These are phyloP conservation scores for Drosophila bunnanda DNA, from an alignment of 2,888 invertebrate species.

Conservation along the genomic window DNA sequence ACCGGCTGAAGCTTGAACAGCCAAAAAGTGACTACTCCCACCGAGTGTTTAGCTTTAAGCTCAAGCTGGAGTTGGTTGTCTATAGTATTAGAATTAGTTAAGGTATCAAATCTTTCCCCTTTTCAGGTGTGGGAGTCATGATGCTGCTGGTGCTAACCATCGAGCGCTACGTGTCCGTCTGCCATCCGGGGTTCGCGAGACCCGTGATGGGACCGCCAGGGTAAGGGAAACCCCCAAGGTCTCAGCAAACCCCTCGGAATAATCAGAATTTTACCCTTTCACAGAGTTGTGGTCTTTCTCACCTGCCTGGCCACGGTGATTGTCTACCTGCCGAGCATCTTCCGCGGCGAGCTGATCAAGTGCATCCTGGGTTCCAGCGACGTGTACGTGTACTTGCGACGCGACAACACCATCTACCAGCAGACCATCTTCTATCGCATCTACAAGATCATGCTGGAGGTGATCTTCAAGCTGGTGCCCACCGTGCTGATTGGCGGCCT, in stretches of 20 bases:
- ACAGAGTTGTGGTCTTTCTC: conserved; percentile 87
- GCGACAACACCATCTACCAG: conserved; percentile 86
- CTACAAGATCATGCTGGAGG: conserved; percentile 88
- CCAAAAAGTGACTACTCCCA: neutral
- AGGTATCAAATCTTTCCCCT: neutral
- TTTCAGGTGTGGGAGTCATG: conserved; percentile 89
- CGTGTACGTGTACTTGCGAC: conserved; percentile 86
- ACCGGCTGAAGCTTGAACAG: conserved; percentile 5
- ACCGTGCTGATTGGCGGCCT: conserved; percentile 88
- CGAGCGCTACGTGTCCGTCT: conserved; percentile 90
- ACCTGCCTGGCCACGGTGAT: conserved; percentile 88
- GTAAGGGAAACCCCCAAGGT: conserved; percentile 60
- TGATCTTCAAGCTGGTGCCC: conserved; percentile 89
- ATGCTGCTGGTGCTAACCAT: conserved; percentile 90
- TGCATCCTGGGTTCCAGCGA: conserved; percentile 86
- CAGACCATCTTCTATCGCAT: conserved; percentile 86
- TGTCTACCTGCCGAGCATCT: conserved; percentile 89
- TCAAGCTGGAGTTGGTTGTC: neutral
- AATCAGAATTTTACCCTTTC: neutral
- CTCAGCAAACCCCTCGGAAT: too few relatives aligned
- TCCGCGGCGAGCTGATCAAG: conserved; percentile 87
- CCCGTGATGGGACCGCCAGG: conserved; percentile 88
- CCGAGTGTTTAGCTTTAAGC: neutral
- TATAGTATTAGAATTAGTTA: neutral
- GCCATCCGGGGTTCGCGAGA: conserved; percentile 89